These are phyloP conservation scores for Alethe diademata DNA, from an alignment of 2,113 vertebrate species.

Conservation along the genomic window DNA sequence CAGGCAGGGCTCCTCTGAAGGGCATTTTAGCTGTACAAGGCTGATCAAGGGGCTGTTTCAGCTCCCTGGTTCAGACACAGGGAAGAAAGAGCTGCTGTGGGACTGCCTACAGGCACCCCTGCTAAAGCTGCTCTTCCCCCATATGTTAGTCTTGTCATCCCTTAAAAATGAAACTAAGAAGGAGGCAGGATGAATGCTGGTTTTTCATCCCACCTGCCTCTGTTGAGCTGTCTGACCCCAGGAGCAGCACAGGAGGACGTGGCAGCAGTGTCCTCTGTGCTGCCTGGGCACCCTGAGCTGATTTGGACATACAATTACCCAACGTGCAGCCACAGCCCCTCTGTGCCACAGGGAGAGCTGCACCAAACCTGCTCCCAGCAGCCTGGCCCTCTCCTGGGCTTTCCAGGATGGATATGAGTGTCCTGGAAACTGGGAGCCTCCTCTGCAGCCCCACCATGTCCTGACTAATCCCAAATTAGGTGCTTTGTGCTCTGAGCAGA, in stretches of 20 bases:
- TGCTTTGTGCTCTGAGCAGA: not conserved
- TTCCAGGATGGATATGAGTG: not conserved
- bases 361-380: not conserved
- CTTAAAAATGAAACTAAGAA: not conserved
- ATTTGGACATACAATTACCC: slow-evolving; percentile 28
- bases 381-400: not conserved
- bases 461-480: not conserved
- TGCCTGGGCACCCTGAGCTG: not conserved
- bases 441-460: fast-evolving
- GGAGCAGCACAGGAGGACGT: not conserved
- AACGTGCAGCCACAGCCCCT: not conserved
- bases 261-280: not conserved
- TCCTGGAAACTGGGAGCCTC: not conserved
- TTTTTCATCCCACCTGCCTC: not conserved
- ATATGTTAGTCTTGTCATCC: not conserved
- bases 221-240: fast-evolving
- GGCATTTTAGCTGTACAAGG: fast-evolving
- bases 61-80: fast-evolving
- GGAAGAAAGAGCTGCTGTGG: not conserved
- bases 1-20: not conserved
- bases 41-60: not conserved
- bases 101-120: not conserved
- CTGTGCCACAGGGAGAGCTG: not conserved
- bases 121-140: not conserved
- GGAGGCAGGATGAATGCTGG: not conserved